phyloP scores from a whole-genome alignment of 1,140 invertebrate species.

The Apis dorsata region DNA sequence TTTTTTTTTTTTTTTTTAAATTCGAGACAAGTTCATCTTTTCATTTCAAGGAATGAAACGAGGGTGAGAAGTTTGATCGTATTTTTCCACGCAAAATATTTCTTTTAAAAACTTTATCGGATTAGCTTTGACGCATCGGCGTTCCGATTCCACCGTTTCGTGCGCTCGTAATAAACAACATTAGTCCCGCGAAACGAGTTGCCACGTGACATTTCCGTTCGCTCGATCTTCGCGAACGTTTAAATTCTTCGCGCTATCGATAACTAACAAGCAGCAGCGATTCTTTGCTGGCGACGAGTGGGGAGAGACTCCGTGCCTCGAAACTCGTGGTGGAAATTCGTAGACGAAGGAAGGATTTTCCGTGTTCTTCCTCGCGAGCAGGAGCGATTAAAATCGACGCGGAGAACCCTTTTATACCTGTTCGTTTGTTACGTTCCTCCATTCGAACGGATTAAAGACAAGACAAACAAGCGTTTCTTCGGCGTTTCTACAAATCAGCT shows the following conservation, averaged over 20 bases:
- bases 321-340: constrained; percentile 1
- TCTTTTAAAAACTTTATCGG: too few relatives aligned
- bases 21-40: background rate
- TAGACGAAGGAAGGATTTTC: background rate
- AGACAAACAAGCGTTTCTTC: constrained; percentile 52
- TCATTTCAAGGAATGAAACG: too few relatives aligned
- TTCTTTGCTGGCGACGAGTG: background rate
- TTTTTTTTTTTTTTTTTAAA: too few relatives aligned
- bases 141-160: too few relatives aligned
- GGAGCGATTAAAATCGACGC: constrained; percentile 49
- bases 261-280: too few relatives aligned
- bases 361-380: constrained; percentile 3
- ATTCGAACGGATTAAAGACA: constrained; percentile 46
- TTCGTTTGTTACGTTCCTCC: constrained; percentile 36
- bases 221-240: background rate
- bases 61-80: too few relatives aligned
- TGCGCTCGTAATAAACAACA: too few relatives aligned
- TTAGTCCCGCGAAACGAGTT: background rate
- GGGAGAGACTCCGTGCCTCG: background rate
- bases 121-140: too few relatives aligned
- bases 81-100: too few relatives aligned
- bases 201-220: background rate
- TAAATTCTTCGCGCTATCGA: background rate
- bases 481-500: constrained; percentile 55
- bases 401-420: constrained; percentile 30